Evolutionary conservation across 1,140 invertebrate genomes (phyloP).

Genomic region (Eumeta japonica): DNA sequence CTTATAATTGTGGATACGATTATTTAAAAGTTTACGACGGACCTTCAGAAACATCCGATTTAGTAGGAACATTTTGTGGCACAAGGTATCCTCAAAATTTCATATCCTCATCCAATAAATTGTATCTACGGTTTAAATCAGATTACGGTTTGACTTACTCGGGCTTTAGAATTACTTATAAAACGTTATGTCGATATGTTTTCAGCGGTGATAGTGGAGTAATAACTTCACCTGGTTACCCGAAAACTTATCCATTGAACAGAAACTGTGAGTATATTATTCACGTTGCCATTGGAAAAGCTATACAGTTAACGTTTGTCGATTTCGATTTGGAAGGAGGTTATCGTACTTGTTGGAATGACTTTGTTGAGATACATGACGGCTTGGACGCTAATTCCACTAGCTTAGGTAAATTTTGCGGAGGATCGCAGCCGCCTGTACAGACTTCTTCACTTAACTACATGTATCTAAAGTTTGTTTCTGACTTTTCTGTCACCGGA

Average conservation of each 20-base stretch:
- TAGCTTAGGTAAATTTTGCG: conserved; percentile 71
- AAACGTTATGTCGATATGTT: conserved; percentile 66
- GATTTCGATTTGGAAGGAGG: conserved; percentile 70
- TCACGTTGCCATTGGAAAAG: conserved; percentile 59
- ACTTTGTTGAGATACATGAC: conserved; percentile 65
- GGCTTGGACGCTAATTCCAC: conserved; percentile 66
- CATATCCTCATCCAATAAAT: conserved; percentile 61
- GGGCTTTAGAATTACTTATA: conserved; percentile 64
- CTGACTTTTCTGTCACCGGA: conserved; percentile 61
- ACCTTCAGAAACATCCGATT: conserved; percentile 55
- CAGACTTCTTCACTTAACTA: conserved; percentile 72
- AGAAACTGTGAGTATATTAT: conserved; percentile 78
- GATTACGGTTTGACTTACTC: conserved; percentile 54
- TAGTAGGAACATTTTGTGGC: conserved; percentile 70
- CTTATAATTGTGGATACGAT: conserved; percentile 64
- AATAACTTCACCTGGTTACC: conserved; percentile 77
- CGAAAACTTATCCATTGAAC: conserved; percentile 67
- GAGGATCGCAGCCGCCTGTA: conserved; percentile 51
- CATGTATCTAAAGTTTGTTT: conserved; percentile 67
- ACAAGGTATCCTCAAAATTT: conserved; percentile 53
- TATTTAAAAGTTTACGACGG: conserved; percentile 74
- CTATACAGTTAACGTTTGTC: conserved; percentile 65
- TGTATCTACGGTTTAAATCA: conserved; percentile 68
- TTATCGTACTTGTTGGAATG: conserved; percentile 30
- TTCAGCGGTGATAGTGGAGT: conserved; percentile 61